Evolutionary conservation across 2,888 invertebrate species (phyloP).

Genomic region (Lampropteryx suffumata): DNA sequence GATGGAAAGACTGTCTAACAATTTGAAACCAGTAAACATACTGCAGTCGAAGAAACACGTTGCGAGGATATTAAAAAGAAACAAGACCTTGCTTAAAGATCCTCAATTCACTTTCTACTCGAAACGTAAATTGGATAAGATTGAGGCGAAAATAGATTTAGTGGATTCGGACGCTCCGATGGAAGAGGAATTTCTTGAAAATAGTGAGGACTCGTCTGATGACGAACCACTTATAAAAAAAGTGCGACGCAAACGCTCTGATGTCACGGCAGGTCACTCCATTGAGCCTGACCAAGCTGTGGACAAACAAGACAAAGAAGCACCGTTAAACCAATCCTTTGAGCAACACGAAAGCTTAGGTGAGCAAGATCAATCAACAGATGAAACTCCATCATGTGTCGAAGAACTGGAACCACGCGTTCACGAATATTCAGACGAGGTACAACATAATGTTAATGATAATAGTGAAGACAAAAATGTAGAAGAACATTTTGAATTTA

Average conservation of each 20-base stretch:
- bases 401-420: too few relatives aligned
- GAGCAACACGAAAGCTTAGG: neutral
- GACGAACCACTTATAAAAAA: slow-evolving; percentile 66
- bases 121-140: slow-evolving; percentile 15
- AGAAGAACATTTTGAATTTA: neutral
- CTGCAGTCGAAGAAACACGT: slow-evolving; percentile 36
- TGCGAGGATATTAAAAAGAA: slow-evolving; percentile 16
- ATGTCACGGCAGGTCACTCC: neutral
- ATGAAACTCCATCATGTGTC: neutral
- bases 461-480: neutral
- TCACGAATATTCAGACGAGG: neutral
- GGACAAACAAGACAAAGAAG: neutral
- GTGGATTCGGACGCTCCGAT: slow-evolving; percentile 45
- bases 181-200: slow-evolving; percentile 37
- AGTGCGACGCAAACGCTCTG: slow-evolving; percentile 45
- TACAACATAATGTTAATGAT: neutral
- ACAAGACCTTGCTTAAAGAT: slow-evolving; percentile 2
- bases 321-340: neutral
- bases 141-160: slow-evolving; percentile 40
- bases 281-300: neutral
- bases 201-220: slow-evolving; percentile 54
- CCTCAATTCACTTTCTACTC: slow-evolving; percentile 6
- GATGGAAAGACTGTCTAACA: slow-evolving; percentile 22
- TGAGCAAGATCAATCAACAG: neutral
- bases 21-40: slow-evolving; percentile 46